These are phyloP conservation scores for Oreochromis tanganicae DNA, from an alignment of 2,113 vertebrate genomes.

Conservation along the genomic window DNA sequence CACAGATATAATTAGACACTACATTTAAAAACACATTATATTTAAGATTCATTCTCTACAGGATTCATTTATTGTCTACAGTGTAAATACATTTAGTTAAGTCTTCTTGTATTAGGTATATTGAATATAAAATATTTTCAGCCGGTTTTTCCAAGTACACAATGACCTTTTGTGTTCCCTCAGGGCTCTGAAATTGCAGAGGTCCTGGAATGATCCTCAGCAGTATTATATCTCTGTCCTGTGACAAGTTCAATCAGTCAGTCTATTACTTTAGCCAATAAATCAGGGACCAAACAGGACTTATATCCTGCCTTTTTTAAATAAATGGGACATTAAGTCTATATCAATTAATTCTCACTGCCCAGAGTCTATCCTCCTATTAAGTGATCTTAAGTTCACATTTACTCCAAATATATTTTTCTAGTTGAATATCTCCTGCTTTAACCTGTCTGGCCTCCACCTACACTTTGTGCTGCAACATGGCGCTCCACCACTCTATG, in stretches of 20 bases:
- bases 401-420: slow-evolving; percentile 39
- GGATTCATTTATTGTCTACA: neutral
- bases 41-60: neutral
- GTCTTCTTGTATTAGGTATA: neutral
- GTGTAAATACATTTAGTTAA: neutral
- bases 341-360: slow-evolving; percentile 53
- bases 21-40: neutral
- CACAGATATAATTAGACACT: slow-evolving; percentile 4
- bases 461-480: neutral
- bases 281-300: slow-evolving; percentile 57
- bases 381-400: slow-evolving; percentile 45
- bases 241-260: slow-evolving; percentile 73
- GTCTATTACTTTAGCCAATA: slow-evolving; percentile 71
- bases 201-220: slow-evolving; percentile 55
- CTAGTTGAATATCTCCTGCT: neutral
- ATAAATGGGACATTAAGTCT: slow-evolving; percentile 57
- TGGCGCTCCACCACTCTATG: neutral
- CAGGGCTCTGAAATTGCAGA: slow-evolving; percentile 43
- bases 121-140: neutral
- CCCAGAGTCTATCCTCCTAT: slow-evolving; percentile 24
- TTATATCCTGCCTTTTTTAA: slow-evolving; percentile 25
- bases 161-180: slow-evolving; percentile 58
- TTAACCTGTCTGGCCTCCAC: slow-evolving; percentile 22
- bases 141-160: slow-evolving; percentile 46
- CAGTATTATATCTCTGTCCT: slow-evolving; percentile 64